Evolutionary conservation across 2,113 vertebrate species (phyloP), one percentile per base, ranked within the genome.

Genomic region (Apaloderma vittatum): DNA sequence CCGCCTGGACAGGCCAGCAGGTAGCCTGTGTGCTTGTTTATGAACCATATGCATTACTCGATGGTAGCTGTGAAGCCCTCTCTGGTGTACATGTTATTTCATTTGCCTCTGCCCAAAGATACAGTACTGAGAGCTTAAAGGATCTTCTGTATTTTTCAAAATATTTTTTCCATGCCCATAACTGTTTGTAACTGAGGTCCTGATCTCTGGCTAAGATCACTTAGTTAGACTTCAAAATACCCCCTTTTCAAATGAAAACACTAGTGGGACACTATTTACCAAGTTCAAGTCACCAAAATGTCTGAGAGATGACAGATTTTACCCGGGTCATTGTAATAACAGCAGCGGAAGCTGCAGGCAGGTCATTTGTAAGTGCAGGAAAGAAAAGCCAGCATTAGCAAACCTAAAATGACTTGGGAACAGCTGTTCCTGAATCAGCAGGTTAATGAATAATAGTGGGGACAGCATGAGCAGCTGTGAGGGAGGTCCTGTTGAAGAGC

Each of bases 391-490:
- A 34, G 3, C 0, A 0, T 45, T 75, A 40, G 46, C 45, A 92
- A 83, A 88, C 71, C 26, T 57, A 24, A 75, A 93, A 76, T 43
- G 12, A n/a, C 40, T 76, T 24, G 78, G n/a, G 71, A 93, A 30
- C 66, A 92, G 91, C 86, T 93, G 92, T 34, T 92, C 36, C 92
- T 88, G 62, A 88, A 72, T 45, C 71, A 88, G 82, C 71, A 88
- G 67, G 34, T 83, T 83, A 29, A 6, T 48, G 48, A 59, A 26
- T 72, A 88, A 27, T 23, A 37, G 40, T 24, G 36, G 72, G 79
- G 81, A 67, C 1, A 13, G 80, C 27, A 61, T 24, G 17, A 88
- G 45, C 86, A 46, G 51, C 78, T 92, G 86, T 73, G 54, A 74
- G 79, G 62, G 66, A 79, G 12, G 34, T 86, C n/a, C 37, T 49